phyloP scores from a whole-genome alignment of 2,113 vertebrate species.

The Capra hircus region DNA sequence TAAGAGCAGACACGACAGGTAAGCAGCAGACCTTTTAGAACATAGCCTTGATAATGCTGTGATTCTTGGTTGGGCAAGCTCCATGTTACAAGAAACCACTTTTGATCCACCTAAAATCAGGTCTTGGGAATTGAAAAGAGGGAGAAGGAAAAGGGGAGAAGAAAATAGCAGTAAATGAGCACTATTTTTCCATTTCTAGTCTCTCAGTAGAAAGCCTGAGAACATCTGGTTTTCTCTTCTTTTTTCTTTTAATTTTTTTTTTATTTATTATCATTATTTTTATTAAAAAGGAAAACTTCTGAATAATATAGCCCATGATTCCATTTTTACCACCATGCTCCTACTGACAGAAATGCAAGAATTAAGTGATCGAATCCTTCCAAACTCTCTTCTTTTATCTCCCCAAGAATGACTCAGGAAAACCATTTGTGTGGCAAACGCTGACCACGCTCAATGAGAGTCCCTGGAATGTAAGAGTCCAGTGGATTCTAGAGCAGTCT shows the following conservation, averaged over 20 bases:
- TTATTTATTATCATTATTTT: too few species aligned
- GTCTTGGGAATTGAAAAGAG: not conserved
- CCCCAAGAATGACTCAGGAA: not conserved
- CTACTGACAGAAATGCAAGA: not conserved
- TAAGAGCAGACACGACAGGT: not conserved
- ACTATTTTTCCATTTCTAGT: not conserved
- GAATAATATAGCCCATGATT: not conserved
- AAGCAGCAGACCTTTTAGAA: not conserved
- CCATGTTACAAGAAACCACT: not conserved
- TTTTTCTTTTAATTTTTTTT: too few species aligned
- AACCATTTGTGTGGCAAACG: not conserved
- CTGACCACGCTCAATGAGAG: not conserved
- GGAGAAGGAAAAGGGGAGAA: not conserved
- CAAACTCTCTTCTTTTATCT: not conserved
- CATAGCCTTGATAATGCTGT: fast-evolving
- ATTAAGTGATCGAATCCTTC: not conserved
- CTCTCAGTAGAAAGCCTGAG: not conserved
- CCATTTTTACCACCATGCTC: not conserved
- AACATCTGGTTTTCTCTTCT: not conserved
- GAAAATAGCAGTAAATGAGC: not conserved
- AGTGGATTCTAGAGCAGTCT: not conserved
- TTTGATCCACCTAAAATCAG: not conserved
- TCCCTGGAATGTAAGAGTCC: not conserved
- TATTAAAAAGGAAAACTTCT: not conserved
- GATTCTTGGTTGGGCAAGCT: not conserved